Evolutionary conservation across 2,113 vertebrate species (phyloP).

Genomic region (Notiomystis cincta): DNA sequence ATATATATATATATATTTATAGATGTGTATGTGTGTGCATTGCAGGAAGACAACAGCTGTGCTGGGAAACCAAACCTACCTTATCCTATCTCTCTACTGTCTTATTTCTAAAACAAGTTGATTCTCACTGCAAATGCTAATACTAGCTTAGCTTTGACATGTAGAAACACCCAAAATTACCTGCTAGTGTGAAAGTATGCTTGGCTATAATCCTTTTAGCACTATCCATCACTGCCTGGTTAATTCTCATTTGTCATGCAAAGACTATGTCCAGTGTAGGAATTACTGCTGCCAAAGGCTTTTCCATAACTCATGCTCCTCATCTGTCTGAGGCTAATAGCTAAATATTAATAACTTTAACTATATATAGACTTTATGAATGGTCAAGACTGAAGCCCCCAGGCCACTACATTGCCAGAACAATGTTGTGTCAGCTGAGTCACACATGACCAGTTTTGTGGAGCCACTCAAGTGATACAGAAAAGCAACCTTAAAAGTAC

Average conservation of each 20-base stretch:
- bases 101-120: neutral
- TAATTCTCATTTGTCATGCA: neutral
- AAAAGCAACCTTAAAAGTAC: neutral
- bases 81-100: neutral
- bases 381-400: neutral
- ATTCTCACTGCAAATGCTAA: neutral
- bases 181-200: neutral
- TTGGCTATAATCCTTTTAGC: neutral
- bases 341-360: neutral
- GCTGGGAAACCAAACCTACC: neutral
- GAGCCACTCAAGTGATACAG: neutral
- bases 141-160: neutral
- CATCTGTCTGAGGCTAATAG: neutral
- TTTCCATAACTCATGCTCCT: neutral
- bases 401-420: neutral
- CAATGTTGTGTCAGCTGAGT: neutral
- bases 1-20: rapidly evolving
- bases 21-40: rapidly evolving
- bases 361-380: neutral
- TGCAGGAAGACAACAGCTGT: neutral
- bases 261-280: neutral
- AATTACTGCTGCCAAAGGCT: neutral
- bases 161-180: neutral
- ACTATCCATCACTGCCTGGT: neutral
- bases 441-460: neutral